phyloP scores from a whole-genome alignment of 2,888 invertebrate species.

The Alviniconcha strummeri region DNA sequence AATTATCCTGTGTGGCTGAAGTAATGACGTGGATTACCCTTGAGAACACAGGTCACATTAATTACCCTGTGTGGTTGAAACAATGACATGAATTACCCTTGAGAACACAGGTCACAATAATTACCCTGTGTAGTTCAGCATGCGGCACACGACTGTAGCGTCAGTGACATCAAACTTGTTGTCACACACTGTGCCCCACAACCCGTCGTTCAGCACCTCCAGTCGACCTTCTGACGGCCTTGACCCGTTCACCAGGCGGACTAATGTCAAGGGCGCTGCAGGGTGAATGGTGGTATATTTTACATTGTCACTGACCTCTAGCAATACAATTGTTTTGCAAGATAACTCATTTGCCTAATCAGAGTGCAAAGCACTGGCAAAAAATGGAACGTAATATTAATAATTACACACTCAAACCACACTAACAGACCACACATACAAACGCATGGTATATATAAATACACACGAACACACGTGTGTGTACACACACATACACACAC shows the following conservation, averaged over 20 bases:
- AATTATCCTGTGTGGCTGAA: not conserved
- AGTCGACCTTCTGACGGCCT: slow-evolving; percentile 20
- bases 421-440: too few relatives aligned
- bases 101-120: not conserved
- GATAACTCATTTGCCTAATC: too few relatives aligned
- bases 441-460: too few relatives aligned
- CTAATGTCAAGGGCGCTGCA: slow-evolving; percentile 3
- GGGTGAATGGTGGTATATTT: too few relatives aligned
- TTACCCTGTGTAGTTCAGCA: slow-evolving; percentile 14
- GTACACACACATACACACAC: too few relatives aligned
- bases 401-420: too few relatives aligned
- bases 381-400: too few relatives aligned
- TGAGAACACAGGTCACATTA: not conserved
- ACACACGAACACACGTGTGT: too few relatives aligned
- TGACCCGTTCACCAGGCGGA: slow-evolving; percentile 7
- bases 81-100: not conserved
- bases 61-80: not conserved
- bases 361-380: too few relatives aligned
- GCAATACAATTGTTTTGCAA: too few relatives aligned
- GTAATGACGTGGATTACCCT: too few relatives aligned
- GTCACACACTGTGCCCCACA: slow-evolving; percentile 21
- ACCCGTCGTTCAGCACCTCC: not conserved
- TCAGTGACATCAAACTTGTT: slow-evolving; percentile 14
- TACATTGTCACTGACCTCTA: too few relatives aligned
- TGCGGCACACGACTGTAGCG: slow-evolving; percentile 19